Conservation (phyloP, 2,888 invertebrate species). For the Zaprionus obscuricornis region DNA sequence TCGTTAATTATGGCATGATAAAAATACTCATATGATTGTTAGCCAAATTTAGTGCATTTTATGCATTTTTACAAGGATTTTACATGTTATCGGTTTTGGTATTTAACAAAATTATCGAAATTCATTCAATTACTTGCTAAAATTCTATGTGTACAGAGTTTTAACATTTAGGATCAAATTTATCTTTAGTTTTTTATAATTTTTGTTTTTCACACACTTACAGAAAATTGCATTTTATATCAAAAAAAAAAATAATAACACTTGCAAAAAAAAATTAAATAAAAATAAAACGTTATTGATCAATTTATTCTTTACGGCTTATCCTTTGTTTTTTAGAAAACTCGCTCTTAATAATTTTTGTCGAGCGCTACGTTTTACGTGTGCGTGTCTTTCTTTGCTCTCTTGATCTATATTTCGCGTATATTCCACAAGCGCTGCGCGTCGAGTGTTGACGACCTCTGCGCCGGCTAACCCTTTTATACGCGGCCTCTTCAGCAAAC, state of each 20-base stretch:
- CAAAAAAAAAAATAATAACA: constrained; percentile 31
- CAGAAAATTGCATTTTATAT: constrained; percentile 47
- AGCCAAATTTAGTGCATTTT: too few species aligned
- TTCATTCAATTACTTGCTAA: too few species aligned
- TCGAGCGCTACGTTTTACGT: not conserved
- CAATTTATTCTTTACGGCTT: constrained; percentile 6
- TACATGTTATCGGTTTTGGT: too few species aligned
- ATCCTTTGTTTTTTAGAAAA: constrained; percentile 39
- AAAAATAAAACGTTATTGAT: constrained; percentile 11
- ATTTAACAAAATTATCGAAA: too few species aligned
- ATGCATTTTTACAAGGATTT: too few species aligned
- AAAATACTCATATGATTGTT: too few species aligned
- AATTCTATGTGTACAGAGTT: too few species aligned
- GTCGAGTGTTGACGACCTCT: constrained; percentile 65
- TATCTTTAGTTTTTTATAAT: too few species aligned
- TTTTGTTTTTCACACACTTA: constrained; percentile 55
- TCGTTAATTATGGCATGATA: too few species aligned
- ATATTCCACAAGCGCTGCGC: constrained; percentile 51
- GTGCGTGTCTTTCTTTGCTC: not conserved
- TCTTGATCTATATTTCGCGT: constrained; percentile 15
- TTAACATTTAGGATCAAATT: too few species aligned
- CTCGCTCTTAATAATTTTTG: not conserved
- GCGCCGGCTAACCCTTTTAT: constrained; percentile 68
- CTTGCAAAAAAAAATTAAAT: not conserved
- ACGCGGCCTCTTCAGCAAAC: constrained; percentile 49